These are phyloP conservation scores for Tetranychus urticae DNA, from an alignment of 1,140 invertebrate species.

Conservation along the genomic window DNA sequence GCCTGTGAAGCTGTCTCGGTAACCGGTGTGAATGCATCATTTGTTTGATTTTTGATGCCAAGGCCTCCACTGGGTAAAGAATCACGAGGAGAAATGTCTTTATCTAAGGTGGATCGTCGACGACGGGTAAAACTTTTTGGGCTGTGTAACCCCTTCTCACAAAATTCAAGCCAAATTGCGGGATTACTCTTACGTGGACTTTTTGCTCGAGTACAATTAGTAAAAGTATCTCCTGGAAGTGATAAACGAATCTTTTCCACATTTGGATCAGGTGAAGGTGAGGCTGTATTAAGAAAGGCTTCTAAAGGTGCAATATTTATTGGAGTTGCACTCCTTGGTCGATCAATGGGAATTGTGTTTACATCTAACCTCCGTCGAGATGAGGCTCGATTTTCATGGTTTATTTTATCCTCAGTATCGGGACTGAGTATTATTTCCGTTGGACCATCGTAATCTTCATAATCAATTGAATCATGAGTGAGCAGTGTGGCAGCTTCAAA, in stretches of 20 bases:
- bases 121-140: slow-evolving; percentile 17
- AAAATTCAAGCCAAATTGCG: slow-evolving; percentile 35
- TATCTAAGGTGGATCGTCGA: slow-evolving; percentile 1
- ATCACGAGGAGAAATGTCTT: neutral
- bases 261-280: slow-evolving; percentile 12
- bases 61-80: neutral
- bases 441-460: slow-evolving; percentile 8
- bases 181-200: slow-evolving; percentile 20
- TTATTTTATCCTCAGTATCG: neutral
- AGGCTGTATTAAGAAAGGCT: slow-evolving; percentile 30
- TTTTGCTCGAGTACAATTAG: slow-evolving; percentile 11
- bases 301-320: slow-evolving; percentile 49
- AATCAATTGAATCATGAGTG: slow-evolving; percentile 13
- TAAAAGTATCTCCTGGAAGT: slow-evolving; percentile 13
- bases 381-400: neutral
- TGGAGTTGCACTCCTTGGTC: slow-evolving; percentile 59
- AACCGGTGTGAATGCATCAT: slow-evolving; percentile 1
- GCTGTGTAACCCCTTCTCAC: slow-evolving; percentile 29
- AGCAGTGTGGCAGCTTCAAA: slow-evolving; percentile 13
- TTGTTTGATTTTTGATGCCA: neutral
- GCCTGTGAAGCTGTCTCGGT: slow-evolving; percentile 1
- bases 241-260: slow-evolving; percentile 15
- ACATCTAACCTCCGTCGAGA: slow-evolving; percentile 30
- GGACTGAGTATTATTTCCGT: neutral
- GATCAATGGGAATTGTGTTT: slow-evolving; percentile 55